Conservation (phyloP, 2,797 vertebrate genomes). For the Acanthurus tractus region DNA sequence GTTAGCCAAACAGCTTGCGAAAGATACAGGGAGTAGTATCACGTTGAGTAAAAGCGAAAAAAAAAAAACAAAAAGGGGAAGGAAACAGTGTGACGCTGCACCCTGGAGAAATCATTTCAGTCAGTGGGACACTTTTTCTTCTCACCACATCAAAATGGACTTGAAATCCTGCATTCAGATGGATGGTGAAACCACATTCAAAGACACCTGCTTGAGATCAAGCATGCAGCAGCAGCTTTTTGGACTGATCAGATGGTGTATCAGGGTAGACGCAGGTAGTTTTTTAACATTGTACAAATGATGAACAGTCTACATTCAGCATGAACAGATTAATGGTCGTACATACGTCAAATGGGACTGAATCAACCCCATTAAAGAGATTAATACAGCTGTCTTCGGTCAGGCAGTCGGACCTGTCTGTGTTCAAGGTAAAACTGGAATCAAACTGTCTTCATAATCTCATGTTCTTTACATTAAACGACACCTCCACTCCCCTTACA, state of each 20-base stretch:
- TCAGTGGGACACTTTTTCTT: constrained; percentile 45
- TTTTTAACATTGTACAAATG: constrained; percentile 44
- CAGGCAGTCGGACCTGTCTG: constrained; percentile 43
- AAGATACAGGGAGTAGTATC: constrained; percentile 68
- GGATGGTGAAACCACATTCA: constrained; percentile 17
- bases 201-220: constrained; percentile 3
- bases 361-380: constrained; percentile 66
- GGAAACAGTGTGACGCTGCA: constrained; percentile 33
- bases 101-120: constrained; percentile 53
- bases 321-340: constrained; percentile 54
- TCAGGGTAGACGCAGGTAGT: constrained; percentile 22
- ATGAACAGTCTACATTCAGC: constrained; percentile 51
- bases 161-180: constrained; percentile 50
- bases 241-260: constrained; percentile 19
- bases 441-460: constrained; percentile 43
- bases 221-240: constrained; percentile 22
- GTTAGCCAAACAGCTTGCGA: constrained; percentile 75
- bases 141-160: constrained; percentile 37
- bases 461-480: constrained; percentile 34
- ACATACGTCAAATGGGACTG: constrained; percentile 58
- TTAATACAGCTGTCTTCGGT: constrained; percentile 58
- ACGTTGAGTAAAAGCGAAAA: constrained; percentile 42
- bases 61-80: constrained; percentile 21
- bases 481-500: background rate
- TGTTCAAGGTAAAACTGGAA: constrained; percentile 53